Base-by-base conservation (phyloP, 2,113 vertebrate species). In the Hassar affinis region DNA sequence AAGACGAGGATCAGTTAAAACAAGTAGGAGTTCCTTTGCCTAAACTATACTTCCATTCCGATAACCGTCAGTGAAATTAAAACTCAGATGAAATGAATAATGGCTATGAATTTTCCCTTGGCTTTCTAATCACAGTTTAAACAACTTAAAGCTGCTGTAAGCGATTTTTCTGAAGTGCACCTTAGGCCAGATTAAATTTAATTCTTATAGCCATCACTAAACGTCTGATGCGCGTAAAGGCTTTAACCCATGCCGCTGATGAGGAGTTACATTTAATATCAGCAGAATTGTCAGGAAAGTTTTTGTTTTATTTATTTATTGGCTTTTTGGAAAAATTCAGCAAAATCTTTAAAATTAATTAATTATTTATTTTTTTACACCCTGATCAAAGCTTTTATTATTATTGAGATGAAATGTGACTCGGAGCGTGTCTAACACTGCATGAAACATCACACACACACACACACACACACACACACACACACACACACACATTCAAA, bases 1-100 rank as follows among this genome's bases (percentile, higher is more conserved):
- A 97, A 98, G 98, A 96, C 97, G 98, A 86, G 97, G 97, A 99
- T 99, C 98, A 96, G 96, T 99, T 98, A 99, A 99, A 96, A 99
- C 98, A 99, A 99, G 98, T 99, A 99, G 97, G 98, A 97, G 91
- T 93, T 91, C 64, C n/a, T n/a, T n/a, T n/a, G n/a, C n/a, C n/a
- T n/a, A n/a, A n/a, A n/a, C n/a, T n/a, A n/a, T n/a, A n/a, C n/a
- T n/a, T n/a, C n/a, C n/a, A n/a, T 22, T 7, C 45, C 11, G 45
- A 47, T 47, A 47, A 47, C 45, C 11, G 11, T 47, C 45, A 47
- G 7, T 47, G 11, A 1, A 47, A 2, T 47, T 9, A 9, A 47
- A 9, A 47, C 11, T 47, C 45, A 47, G 45, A 47, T 10, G 11
- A 47, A 47, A 47, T n/a, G n/a, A n/a, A n/a, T n/a, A n/a, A n/a